A percentile compares a stretch with the other conserved stretches of the same genome.
These are phyloP conservation scores for Drosophila guanche DNA, from an alignment of 1,140 invertebrate genomes.

Conservation along the genomic window DNA sequence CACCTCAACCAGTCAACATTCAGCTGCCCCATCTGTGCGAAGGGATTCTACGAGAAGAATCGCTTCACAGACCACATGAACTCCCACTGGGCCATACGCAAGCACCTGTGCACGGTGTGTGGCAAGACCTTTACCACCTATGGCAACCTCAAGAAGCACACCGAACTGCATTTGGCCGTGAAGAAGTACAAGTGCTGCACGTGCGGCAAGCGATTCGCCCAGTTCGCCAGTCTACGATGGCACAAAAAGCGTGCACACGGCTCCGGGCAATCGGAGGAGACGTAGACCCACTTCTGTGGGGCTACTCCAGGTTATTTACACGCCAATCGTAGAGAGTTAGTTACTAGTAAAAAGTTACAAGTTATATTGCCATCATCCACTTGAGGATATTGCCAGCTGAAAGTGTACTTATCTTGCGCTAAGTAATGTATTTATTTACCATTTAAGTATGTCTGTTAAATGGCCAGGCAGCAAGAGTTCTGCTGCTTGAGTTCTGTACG, in stretches of 20 bases:
- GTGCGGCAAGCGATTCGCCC: slow-evolving; percentile 71
- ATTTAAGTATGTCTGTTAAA: slow-evolving; percentile 33
- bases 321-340: slow-evolving; percentile 29
- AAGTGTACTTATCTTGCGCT: slow-evolving; percentile 44
- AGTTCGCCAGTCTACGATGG: slow-evolving; percentile 78
- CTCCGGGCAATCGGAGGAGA: slow-evolving; percentile 14
- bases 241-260: slow-evolving; percentile 61
- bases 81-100: slow-evolving; percentile 75
- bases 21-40: slow-evolving; percentile 74
- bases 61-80: slow-evolving; percentile 81
- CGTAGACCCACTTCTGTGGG: slow-evolving; percentile 16
- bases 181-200: slow-evolving; percentile 75
- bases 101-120: slow-evolving; percentile 76
- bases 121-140: slow-evolving; percentile 77
- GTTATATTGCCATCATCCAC: slow-evolving; percentile 13
- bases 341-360: slow-evolving; percentile 1
- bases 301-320: slow-evolving; percentile 32
- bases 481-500: slow-evolving; percentile 27
- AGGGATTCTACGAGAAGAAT: slow-evolving; percentile 78
- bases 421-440: slow-evolving; percentile 54
- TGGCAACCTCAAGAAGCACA: slow-evolving; percentile 77
- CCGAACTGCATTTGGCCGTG: slow-evolving; percentile 69
- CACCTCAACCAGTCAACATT: slow-evolving; percentile 80
- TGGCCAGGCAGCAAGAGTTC: slow-evolving; percentile 10
- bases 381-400: slow-evolving; percentile 13